Conservation (phyloP, 2,113 vertebrate genomes). For the Caretta caretta region DNA sequence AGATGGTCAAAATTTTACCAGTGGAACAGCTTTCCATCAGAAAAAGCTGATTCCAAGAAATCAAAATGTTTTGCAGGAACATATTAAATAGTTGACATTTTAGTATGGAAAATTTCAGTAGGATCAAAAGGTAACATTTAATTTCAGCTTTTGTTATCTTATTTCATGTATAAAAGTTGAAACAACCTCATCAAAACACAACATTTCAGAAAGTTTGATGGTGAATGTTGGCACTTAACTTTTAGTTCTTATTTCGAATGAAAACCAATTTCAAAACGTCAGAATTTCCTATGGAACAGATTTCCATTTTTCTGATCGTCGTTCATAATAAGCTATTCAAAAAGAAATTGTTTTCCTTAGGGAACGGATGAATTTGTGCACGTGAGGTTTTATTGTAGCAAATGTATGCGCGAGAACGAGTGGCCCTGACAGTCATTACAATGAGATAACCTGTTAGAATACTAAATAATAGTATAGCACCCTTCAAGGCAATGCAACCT, state of each 20-base stretch:
- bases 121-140: background rate
- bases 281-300: background rate
- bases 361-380: background rate
- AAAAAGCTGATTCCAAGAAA: conserved; percentile 17
- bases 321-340: background rate
- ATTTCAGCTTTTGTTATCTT: background rate
- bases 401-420: background rate
- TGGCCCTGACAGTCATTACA: background rate
- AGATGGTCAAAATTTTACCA: background rate
- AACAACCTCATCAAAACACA: conserved; percentile 10
- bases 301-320: background rate
- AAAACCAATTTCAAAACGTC: background rate
- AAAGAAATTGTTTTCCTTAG: background rate
- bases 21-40: background rate
- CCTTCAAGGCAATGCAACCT: accelerated
- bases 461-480: background rate
- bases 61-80: background rate
- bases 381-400: background rate
- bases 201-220: background rate
- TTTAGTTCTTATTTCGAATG: background rate
- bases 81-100: background rate
- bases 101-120: background rate
- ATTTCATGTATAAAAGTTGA: background rate
- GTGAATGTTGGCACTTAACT: background rate
- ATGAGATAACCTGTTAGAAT: background rate